Evolutionary conservation across 2,113 vertebrate genomes (phyloP), one percentile per base, ranked within the genome.

Genomic region (Ploceus nigricollis): DNA sequence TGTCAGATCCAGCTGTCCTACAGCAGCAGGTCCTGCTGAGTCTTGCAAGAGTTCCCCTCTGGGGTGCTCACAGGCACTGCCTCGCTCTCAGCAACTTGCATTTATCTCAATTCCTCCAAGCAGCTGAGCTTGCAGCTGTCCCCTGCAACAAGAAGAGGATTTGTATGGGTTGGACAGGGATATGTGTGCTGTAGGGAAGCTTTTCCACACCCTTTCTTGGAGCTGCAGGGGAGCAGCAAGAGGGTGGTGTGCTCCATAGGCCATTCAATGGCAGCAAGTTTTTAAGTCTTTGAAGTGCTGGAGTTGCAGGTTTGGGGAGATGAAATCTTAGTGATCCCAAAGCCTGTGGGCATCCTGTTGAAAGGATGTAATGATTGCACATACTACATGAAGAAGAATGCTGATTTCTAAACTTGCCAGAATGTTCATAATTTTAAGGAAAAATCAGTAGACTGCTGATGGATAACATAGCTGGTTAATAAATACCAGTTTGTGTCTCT

Each of bases 251-350:
- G 39, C 48, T 77, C 47, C 12, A 7, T 10, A 23, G 54, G 23
- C 1, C 8, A 2, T 24, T 57, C 63, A 44, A 0, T 33, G 45
- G 27, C 17, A 63, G n/a, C 6, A 66, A 57, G 28, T 2, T n/a
- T 83, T 92, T 16, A 69, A 33, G n/a, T 23, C 42, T 58, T 90
- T 69, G 4, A 56, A 80, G 44, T 28, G n/a, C 60, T 89, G 13
- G 19, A 63, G 16, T 47, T 63, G 45, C 37, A 57, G 30, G 7
- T n/a, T 15, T 63, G 33, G 11, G 39, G 18, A 84, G 11, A 8
- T 37, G 33, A 42, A 63, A 7, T 42, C 40, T 23, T 19, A 16
- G 40, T 24, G 51, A 75, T 56, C 37, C 24, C 63, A 78, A 61
- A 64, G 45, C 58, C 71, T n/a, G 23, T 39, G 60, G 20, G 35